A percentile compares a stretch with the other conserved stretches of the same genome.
Conservation (phyloP, 2,888 invertebrate species). For the Laspeyria flexula region DNA sequence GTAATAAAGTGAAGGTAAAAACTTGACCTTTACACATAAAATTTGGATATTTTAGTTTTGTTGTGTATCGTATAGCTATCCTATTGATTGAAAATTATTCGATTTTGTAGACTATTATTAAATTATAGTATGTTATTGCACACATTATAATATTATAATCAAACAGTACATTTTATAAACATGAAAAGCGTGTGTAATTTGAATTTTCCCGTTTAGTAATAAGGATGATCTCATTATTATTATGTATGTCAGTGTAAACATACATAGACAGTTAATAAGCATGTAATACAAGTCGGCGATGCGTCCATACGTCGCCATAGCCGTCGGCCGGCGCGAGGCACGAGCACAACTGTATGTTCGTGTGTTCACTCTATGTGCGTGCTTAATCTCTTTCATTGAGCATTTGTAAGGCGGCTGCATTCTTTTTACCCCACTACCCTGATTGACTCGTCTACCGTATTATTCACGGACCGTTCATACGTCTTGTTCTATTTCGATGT, state of each 20-base stretch:
- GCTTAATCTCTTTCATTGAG: conserved; percentile 75
- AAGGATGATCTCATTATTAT: conserved; percentile 61
- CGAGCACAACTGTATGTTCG: conserved; percentile 12
- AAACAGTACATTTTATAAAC: conserved; percentile 11
- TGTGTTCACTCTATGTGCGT: conserved; percentile 55
- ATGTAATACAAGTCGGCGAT: conserved; percentile 48
- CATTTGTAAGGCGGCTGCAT: conserved; percentile 54
- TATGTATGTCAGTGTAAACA: conserved; percentile 61
- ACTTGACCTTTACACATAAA: background rate
- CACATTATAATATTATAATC: background rate
- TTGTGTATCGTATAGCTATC: too few relatives aligned
- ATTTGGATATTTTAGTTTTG: background rate
- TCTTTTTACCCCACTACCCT: conserved; percentile 52
- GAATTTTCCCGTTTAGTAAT: conserved; percentile 41
- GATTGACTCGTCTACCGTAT: conserved; percentile 46
- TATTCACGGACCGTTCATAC: conserved; percentile 17
- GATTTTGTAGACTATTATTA: too few relatives aligned
- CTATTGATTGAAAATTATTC: too few relatives aligned
- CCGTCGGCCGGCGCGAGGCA: conserved; percentile 3
- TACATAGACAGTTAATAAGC: conserved; percentile 25
- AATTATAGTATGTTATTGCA: background rate
- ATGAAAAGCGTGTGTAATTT: conserved; percentile 30
- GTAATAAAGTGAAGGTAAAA: background rate
- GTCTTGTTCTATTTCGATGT: conserved; percentile 13
- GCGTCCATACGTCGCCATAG: too few relatives aligned